phyloP scores from a whole-genome alignment of 2,113 vertebrate genomes.

The Pleuronectes platessa region DNA sequence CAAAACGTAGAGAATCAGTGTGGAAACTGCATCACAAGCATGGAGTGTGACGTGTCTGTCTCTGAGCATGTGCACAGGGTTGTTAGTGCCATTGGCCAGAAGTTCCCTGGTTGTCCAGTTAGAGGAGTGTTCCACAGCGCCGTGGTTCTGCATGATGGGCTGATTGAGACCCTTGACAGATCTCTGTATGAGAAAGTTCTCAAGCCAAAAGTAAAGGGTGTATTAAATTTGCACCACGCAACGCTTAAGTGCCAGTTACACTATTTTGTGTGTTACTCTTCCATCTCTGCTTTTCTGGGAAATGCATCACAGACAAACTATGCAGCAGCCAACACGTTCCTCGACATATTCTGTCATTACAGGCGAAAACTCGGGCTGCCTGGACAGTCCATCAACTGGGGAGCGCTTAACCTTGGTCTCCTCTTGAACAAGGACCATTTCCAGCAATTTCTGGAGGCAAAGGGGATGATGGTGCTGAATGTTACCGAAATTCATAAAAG shows the following conservation, averaged over 20 bases:
- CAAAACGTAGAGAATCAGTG: conserved; percentile 73
- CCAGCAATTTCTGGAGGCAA: conserved; percentile 82
- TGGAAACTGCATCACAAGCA: conserved; percentile 66
- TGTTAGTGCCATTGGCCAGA: conserved; percentile 68
- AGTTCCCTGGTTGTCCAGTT: conserved; percentile 77
- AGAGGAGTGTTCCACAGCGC: conserved; percentile 91
- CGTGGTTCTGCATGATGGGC: conserved; percentile 84
- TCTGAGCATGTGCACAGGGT: conserved; percentile 74
- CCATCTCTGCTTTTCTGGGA: conserved; percentile 86
- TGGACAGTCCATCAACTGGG: conserved; percentile 90
- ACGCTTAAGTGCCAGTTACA: conserved; percentile 82
- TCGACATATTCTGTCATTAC: conserved; percentile 87
- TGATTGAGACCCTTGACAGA: conserved; percentile 81
- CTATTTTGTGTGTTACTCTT: conserved; percentile 91
- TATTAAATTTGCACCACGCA: conserved; percentile 85
- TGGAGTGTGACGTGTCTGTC: conserved; percentile 82
- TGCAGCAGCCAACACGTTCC: conserved; percentile 88
- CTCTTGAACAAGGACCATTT: conserved; percentile 82
- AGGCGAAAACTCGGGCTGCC: conserved; percentile 84
- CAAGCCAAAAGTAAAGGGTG: conserved; percentile 88
- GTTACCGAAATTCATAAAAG: conserved; percentile 82
- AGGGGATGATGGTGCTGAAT: conserved; percentile 84
- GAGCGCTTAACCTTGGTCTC: conserved; percentile 85
- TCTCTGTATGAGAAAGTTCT: conserved; percentile 86
- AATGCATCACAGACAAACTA: conserved; percentile 87